These are phyloP conservation scores for Yasuhikotakia modesta DNA, from an alignment of 2,797 vertebrate species.

Conservation along the genomic window DNA sequence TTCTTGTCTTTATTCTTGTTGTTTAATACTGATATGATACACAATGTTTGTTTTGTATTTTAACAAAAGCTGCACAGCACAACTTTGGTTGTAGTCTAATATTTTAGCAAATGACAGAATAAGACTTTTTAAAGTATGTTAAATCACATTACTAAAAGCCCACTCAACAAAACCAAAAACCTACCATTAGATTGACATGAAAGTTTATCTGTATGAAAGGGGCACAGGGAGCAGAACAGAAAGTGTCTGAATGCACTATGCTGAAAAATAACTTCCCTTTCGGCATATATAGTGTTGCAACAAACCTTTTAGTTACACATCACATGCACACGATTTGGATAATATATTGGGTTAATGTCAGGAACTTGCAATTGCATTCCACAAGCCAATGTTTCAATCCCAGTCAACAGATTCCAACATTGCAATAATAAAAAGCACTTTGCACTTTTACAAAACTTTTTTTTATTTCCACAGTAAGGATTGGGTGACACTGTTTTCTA, in stretches of 20 bases:
- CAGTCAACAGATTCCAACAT: neutral
- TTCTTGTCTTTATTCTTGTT: neutral
- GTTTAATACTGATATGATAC: neutral
- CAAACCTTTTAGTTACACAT: neutral
- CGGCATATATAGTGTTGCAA: slow-evolving; percentile 4
- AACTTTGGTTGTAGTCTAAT: neutral
- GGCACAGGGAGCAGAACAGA: slow-evolving; percentile 31
- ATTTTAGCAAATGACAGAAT: slow-evolving; percentile 10
- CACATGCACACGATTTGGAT: neutral
- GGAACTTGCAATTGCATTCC: no score
- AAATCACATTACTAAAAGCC: slow-evolving; percentile 15
- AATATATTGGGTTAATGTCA: neutral
- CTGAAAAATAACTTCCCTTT: slow-evolving; percentile 5
- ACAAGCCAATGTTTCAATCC: neutral
- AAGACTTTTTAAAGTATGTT: neutral
- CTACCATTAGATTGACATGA: slow-evolving; percentile 12
- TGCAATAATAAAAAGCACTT: slow-evolving; percentile 2
- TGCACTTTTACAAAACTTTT: no score
- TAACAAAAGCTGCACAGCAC: neutral
- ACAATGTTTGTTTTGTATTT: neutral
- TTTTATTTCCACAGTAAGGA: neutral
- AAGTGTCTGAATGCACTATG: neutral
- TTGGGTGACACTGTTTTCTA: neutral
- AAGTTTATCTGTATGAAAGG: neutral
- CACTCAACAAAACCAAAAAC: slow-evolving; percentile 28